phyloP scores from a whole-genome alignment of 2,113 vertebrate genomes.

The Oreochromis niloticus region DNA sequence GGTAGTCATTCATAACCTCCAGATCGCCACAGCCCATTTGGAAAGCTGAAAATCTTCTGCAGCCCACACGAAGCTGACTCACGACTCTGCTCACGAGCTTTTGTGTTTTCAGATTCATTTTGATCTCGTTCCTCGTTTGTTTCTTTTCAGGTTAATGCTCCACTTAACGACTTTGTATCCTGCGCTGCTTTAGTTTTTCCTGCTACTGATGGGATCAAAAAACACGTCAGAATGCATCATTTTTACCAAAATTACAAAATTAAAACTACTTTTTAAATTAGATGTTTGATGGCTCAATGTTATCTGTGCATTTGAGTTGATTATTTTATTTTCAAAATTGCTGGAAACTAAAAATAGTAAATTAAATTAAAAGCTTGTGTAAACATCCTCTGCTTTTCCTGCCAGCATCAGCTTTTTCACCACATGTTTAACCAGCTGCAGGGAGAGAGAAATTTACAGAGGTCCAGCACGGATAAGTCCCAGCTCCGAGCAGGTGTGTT shows the following conservation, averaged over 20 bases:
- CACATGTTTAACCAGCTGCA: not conserved
- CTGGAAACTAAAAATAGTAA: not conserved
- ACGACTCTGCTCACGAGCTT: not conserved
- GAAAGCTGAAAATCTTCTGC: not conserved
- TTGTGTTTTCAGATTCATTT: not conserved
- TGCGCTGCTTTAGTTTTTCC: not conserved
- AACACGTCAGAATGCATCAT: not conserved
- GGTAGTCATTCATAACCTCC: not conserved
- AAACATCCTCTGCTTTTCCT: not conserved
- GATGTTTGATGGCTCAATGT: not conserved
- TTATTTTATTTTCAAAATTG: not conserved
- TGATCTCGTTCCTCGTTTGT: fast-evolving
- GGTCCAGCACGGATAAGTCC: not conserved
- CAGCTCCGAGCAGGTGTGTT: not conserved
- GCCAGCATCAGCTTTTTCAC: not conserved
- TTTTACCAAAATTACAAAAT: not conserved
- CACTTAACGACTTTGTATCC: not conserved
- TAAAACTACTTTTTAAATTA: fast-evolving
- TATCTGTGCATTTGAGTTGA: fast-evolving
- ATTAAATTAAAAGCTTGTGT: not conserved
- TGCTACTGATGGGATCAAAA: not conserved
- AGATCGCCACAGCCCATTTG: not conserved
- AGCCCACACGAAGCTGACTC: not conserved
- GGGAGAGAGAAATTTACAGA: not conserved
- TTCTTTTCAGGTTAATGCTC: not conserved